Evolutionary conservation across 2,113 vertebrate genomes (phyloP).

Genomic region (Typhlomys cinereus): DNA sequence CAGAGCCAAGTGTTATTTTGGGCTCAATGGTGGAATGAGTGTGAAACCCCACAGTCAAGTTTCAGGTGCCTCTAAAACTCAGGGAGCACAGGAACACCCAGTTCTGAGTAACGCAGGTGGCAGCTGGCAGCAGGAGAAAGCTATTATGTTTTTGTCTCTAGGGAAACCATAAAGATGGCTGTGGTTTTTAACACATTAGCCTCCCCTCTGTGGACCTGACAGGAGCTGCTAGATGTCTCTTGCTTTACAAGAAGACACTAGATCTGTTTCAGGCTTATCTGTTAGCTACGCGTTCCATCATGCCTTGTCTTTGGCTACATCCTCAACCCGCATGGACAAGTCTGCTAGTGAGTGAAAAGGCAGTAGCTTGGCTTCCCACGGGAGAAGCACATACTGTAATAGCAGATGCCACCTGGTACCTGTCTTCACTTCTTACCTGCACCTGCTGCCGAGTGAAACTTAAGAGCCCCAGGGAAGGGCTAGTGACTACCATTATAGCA

Average conservation of each 20-base stretch:
- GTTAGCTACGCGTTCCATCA: background rate
- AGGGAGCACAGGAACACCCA: background rate
- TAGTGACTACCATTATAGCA: background rate
- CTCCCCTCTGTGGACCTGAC: background rate
- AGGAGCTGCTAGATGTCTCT: background rate
- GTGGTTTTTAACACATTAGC: background rate
- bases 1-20: background rate
- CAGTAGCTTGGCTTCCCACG: slow-evolving; percentile 10
- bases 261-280: background rate
- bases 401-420: slow-evolving; percentile 33
- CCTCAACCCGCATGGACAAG: background rate
- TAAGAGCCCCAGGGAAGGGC: background rate
- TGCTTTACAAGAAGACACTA: background rate
- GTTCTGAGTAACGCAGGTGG: background rate
- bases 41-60: background rate
- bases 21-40: background rate
- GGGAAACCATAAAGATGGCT: background rate
- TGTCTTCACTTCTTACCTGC: background rate
- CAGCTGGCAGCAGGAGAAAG: background rate
- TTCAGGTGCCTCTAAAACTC: background rate
- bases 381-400: background rate
- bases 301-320: background rate
- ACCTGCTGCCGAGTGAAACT: background rate
- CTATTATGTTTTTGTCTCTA: background rate
- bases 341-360: background rate